Evolutionary conservation across 2,113 vertebrate species (phyloP).

Genomic region (Pteropus alecto): DNA sequence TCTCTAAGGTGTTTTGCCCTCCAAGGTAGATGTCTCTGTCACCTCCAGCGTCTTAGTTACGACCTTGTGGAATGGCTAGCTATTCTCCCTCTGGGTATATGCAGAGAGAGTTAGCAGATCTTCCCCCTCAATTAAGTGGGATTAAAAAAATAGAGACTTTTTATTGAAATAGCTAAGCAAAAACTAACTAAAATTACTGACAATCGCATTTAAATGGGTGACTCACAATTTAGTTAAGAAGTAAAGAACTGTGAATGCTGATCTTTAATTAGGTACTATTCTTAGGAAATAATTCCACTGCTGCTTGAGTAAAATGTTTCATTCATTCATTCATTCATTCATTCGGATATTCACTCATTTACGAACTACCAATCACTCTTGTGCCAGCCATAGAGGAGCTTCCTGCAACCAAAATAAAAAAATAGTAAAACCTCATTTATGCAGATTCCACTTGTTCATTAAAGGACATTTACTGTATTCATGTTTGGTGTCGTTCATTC

Average conservation of each 20-base stretch:
- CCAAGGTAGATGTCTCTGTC: neutral
- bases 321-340: neutral
- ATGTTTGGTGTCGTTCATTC: neutral
- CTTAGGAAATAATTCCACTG: neutral
- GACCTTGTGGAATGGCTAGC: neutral
- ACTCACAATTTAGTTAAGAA: neutral
- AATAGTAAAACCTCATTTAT: neutral
- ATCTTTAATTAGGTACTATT: neutral
- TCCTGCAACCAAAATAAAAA: neutral
- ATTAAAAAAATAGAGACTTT: neutral
- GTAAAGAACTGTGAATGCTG: neutral
- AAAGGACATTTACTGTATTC: neutral
- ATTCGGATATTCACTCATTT: slow-evolving; percentile 30
- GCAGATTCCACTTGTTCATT: neutral
- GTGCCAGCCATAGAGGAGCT: neutral
- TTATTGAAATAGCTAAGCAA: slow-evolving; percentile 23
- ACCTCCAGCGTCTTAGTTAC: neutral
- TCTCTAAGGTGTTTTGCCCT: neutral
- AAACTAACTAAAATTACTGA: neutral
- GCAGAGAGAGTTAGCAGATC: neutral
- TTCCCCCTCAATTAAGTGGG: neutral
- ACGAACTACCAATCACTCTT: neutral
- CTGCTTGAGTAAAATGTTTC: neutral
- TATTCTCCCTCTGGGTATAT: neutral
- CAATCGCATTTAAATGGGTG: neutral